Evolutionary conservation across 2,888 invertebrate genomes (phyloP), one percentile per base, ranked within the genome.

Genomic region (Leucophenga maculata): DNA sequence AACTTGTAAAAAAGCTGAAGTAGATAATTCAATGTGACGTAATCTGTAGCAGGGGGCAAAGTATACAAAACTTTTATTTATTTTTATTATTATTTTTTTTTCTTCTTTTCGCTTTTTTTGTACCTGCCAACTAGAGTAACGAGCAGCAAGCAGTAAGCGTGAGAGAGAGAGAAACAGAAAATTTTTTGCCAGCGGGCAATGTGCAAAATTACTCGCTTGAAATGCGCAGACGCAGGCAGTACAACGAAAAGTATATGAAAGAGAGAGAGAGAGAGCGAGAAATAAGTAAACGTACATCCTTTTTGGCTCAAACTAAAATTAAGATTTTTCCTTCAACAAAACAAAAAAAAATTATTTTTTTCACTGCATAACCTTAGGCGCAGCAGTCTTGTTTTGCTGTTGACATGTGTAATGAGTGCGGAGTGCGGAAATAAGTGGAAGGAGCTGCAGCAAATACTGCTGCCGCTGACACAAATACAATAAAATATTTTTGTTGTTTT

Each of bases 361-460:
- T 26, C 46, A 26, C 62, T 64, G 62, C 62, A 64, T 64, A 64
- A 22, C 62, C 46, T 22, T 8, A 64, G 62, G 62, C 62, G 26
- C 46, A 64, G 48, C 62, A 32, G 62, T 46, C 62, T 64, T 48
- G n/a, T 48, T 64, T n/a, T 20, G 46, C 8, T 64, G 62, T 22
- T 64, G 62, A 64, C 62, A 64, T 44, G 44, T 64, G 48, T 22
- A 22, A 46, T 39, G 14, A n/a, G 18, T 20, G 46, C 22, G 22
- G 62, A 46, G 46, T 64, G 62, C 22, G 9, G 1, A 18, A 50
- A 18, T n/a, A 39, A 39, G 3, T n/a, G 6, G 16, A 50, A 18
- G 6, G 18, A 50, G 50, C 50, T 50, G 50, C 50, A 14, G 54
- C 11, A 6, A 18, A 9, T 55, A 22, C 20, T 62, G 18, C 18